A percentile compares a stretch with the other conserved stretches of the same genome.
These are phyloP conservation scores for Nymphicus hollandicus DNA, from an alignment of 2,113 vertebrate species.

Conservation along the genomic window DNA sequence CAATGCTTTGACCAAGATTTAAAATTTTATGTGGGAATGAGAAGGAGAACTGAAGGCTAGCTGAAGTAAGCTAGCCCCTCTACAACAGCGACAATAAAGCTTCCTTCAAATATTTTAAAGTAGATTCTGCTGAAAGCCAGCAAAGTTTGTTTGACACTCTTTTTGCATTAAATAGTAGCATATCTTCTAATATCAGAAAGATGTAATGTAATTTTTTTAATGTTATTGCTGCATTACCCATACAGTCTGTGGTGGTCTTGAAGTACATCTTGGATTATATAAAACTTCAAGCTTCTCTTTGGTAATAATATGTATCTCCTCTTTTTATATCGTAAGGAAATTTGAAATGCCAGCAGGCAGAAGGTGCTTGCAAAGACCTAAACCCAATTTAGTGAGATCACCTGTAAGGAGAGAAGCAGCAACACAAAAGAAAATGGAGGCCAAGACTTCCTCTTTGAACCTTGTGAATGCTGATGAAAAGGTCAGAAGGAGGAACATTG, in stretches of 20 bases:
- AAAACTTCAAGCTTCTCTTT: background rate
- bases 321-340: conserved; percentile 47
- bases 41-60: background rate
- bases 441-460: background rate
- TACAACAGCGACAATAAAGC: background rate
- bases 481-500: conserved; percentile 30
- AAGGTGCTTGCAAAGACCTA: conserved; percentile 56
- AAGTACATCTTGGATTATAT: background rate
- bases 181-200: background rate
- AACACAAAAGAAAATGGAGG: conserved; percentile 18
- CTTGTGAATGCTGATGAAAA: conserved; percentile 10
- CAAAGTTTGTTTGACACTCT: background rate
- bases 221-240: background rate
- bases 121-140: background rate
- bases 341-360: conserved; percentile 12
- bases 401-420: conserved; percentile 41
- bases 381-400: conserved; percentile 55
- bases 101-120: background rate
- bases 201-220: background rate
- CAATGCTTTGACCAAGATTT: background rate
- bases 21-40: background rate
- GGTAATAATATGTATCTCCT: background rate
- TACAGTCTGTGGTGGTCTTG: background rate
- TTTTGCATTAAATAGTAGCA: background rate
- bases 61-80: background rate